Conservation (phyloP, 1,140 invertebrate genomes). For the Pseudomyrmex dendroicus region DNA sequence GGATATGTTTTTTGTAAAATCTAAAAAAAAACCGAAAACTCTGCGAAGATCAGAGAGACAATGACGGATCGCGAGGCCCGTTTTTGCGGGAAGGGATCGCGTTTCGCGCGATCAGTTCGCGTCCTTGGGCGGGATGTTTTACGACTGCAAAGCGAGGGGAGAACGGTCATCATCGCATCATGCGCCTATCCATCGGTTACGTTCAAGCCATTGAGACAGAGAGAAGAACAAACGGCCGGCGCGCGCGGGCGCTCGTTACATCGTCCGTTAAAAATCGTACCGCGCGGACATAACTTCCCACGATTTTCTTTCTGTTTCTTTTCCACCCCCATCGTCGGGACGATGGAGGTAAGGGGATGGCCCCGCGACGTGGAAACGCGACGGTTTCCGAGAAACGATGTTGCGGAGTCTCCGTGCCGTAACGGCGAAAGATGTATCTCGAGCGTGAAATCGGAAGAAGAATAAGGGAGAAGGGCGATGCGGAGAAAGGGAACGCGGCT, state of each 20-base stretch:
- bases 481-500: not conserved
- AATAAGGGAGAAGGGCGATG: not conserved
- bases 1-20: too few relatives aligned
- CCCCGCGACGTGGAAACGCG: too few relatives aligned
- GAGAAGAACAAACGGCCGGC: constrained; percentile 3
- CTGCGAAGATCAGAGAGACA: not conserved
- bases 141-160: not conserved
- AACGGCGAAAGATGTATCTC: not conserved
- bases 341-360: too few relatives aligned
- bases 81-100: not conserved
- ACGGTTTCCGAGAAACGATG: too few relatives aligned
- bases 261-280: constrained; percentile 18
- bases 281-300: not conserved
- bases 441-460: not conserved
- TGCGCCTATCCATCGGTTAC: not conserved
- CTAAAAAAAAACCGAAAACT: not conserved
- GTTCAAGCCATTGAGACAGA: constrained; percentile 5
- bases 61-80: not conserved
- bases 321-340: not conserved
- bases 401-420: too few relatives aligned
- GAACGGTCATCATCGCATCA: not conserved
- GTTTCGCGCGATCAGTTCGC: not conserved
- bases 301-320: not conserved
- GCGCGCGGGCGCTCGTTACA: not conserved
- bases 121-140: constrained; percentile 1